Conservation (phyloP, 2,113 vertebrate genomes). For the Danionella cerebrum region DNA sequence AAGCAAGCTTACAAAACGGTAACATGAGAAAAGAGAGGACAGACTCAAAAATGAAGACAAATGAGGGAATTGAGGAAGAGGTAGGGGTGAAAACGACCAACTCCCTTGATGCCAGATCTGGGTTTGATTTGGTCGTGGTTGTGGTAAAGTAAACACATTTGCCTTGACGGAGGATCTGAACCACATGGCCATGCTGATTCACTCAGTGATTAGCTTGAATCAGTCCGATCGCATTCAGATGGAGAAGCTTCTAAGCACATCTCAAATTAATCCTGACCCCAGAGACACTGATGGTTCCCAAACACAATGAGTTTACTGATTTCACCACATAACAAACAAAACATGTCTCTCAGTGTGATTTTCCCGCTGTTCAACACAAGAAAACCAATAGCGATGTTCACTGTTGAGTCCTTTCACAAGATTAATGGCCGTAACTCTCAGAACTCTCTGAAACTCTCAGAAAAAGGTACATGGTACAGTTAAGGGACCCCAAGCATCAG, state of each 20-base stretch:
- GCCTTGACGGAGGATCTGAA: slow-evolving; percentile 39
- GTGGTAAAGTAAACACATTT: slow-evolving; percentile 16
- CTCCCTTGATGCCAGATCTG: slow-evolving; percentile 18
- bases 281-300: slow-evolving; percentile 18
- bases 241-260: neutral
- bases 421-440: neutral
- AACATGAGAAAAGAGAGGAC: slow-evolving; percentile 5
- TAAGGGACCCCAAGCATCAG: no score
- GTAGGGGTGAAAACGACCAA: neutral
- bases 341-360: slow-evolving; percentile 10
- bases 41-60: slow-evolving; percentile 25
- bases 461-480: no score
- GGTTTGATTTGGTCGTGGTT: neutral
- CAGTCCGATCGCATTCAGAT: neutral
- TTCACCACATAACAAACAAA: slow-evolving; percentile 3
- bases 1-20: neutral
- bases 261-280: slow-evolving; percentile 11
- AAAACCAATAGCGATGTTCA: neutral
- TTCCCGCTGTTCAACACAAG: neutral
- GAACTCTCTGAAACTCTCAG: no score
- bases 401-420: neutral
- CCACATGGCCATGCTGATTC: slow-evolving; percentile 45
- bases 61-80: slow-evolving; percentile 4
- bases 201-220: slow-evolving; percentile 32
- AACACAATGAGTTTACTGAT: slow-evolving; percentile 5